Conservation (phyloP, 2,113 vertebrate genomes). For the Oplegnathus fasciatus region DNA sequence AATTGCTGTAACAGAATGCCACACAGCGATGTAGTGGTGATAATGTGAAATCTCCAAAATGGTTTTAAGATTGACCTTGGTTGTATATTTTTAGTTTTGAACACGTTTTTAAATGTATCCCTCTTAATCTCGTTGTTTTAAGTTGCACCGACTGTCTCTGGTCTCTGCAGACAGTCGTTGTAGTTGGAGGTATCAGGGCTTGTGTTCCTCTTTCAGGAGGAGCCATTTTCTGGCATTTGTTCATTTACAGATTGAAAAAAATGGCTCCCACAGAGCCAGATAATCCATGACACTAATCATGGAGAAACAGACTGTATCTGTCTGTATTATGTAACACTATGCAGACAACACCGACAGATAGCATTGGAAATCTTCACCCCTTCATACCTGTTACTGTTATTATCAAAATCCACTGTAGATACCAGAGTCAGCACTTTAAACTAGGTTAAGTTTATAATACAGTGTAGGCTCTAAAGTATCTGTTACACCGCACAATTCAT, state of each 20-base stretch:
- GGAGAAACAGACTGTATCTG: neutral
- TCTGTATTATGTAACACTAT: neutral
- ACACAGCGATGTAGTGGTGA: neutral
- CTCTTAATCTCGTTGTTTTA: neutral
- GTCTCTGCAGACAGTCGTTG: neutral
- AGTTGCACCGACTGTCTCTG: neutral
- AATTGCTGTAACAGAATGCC: neutral
- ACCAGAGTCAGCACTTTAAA: neutral
- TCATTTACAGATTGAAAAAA: neutral
- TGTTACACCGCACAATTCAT: constrained; percentile 4
- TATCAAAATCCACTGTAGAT: neutral
- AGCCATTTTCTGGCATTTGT: neutral
- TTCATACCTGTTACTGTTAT: neutral
- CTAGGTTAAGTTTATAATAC: neutral
- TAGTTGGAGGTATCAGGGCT: neutral
- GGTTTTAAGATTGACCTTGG: neutral
- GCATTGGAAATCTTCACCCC: neutral
- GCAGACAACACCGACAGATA: neutral
- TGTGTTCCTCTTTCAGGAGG: neutral
- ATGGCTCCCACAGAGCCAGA: neutral
- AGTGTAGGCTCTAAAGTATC: neutral
- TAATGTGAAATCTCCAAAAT: neutral
- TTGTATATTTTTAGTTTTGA: neutral
- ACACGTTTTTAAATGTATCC: neutral
- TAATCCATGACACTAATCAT: neutral